Evolutionary conservation across 2,888 invertebrate genomes (phyloP).

Genomic region (Lapara coniferarum): DNA sequence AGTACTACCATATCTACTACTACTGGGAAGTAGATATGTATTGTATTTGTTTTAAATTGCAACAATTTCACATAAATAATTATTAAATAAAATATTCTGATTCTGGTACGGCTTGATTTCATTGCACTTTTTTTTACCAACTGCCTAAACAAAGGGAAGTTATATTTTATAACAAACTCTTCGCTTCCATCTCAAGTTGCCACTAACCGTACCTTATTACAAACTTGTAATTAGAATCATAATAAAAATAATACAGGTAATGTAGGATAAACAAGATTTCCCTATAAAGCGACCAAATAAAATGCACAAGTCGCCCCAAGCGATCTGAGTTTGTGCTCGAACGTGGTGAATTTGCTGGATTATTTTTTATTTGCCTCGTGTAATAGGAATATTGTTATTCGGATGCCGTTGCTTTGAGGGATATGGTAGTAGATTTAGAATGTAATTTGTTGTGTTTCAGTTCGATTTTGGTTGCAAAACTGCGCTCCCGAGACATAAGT

Average conservation of each 20-base stretch:
- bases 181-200: background rate
- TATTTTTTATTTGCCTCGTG: conserved; percentile 58
- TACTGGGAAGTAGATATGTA: too few relatives aligned
- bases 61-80: too few relatives aligned
- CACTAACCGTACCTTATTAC: background rate
- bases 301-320: conserved; percentile 42
- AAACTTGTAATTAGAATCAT: conserved; percentile 3
- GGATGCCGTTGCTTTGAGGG: conserved; percentile 38
- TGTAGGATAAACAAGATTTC: conserved; percentile 22
- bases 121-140: background rate
- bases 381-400: conserved; percentile 53
- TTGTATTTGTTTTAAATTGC: too few relatives aligned
- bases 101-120: too few relatives aligned
- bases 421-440: conserved; percentile 34
- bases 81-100: too few relatives aligned
- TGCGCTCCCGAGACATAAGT: too few relatives aligned
- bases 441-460: conserved; percentile 39
- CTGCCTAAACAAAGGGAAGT: too few relatives aligned
- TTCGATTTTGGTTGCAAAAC: background rate
- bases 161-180: background rate
- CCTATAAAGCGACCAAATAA: conserved; percentile 41
- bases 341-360: conserved; percentile 48
- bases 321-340: conserved; percentile 39
- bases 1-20: too few relatives aligned
- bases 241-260: conserved; percentile 12